These are phyloP conservation scores for Catostomus latipinnis DNA, from an alignment of 2,797 vertebrate genomes.

Conservation along the genomic window DNA sequence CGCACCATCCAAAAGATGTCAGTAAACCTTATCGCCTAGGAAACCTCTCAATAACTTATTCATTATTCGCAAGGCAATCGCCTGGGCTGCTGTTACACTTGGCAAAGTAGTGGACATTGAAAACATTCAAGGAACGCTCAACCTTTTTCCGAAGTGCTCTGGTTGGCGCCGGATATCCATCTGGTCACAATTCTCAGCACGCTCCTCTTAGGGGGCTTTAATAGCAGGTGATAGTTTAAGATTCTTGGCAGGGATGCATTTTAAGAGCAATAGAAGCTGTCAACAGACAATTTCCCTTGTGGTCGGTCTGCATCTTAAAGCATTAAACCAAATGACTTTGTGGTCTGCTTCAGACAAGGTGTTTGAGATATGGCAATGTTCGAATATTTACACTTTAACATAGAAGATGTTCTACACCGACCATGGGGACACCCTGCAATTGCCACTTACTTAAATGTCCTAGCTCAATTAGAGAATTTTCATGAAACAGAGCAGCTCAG, in stretches of 20 bases:
- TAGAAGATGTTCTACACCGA: neutral
- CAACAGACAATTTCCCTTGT: conserved; percentile 52
- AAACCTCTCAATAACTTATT: conserved; percentile 68
- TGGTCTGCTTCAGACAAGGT: conserved; percentile 26
- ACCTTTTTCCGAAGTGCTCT: conserved; percentile 40
- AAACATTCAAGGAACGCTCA: conserved; percentile 57
- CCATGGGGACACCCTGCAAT: conserved; percentile 4
- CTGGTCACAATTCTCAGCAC: conserved; percentile 50
- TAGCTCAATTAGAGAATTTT: conserved; percentile 27
- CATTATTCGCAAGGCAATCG: conserved; percentile 60
- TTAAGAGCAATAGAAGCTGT: conserved; percentile 54
- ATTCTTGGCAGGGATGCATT: conserved; percentile 54
- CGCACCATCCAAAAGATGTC: conserved; percentile 61
- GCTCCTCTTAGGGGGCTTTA: conserved; percentile 43
- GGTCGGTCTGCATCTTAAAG: conserved; percentile 44
- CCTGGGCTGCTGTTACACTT: conserved; percentile 55
- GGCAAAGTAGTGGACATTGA: conserved; percentile 60
- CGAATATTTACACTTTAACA: conserved; percentile 46
- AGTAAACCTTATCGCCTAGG: conserved; percentile 64
- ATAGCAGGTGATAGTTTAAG: conserved; percentile 52
- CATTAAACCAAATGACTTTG: conserved; percentile 46
- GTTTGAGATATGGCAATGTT: conserved; percentile 32
- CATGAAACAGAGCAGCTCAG: neutral
- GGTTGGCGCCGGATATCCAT: conserved; percentile 48
- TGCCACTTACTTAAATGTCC: conserved; percentile 11